Conservation (phyloP, 64 coral and sea anemone genomes). For the Porites lutea region DNA sequence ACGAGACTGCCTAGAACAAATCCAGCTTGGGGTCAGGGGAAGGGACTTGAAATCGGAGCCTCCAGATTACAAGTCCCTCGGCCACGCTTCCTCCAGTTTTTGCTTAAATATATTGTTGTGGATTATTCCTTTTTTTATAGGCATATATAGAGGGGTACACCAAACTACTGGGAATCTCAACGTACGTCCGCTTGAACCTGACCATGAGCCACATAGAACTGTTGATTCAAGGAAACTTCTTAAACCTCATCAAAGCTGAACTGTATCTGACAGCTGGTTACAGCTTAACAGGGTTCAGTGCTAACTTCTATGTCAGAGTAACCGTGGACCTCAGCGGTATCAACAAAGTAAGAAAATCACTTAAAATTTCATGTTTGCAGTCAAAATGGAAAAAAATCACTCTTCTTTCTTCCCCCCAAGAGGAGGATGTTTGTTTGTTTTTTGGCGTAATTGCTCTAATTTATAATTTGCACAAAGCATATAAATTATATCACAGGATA, state of each 20-base stretch:
- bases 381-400: background rate
- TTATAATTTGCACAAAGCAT: no score
- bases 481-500: no score
- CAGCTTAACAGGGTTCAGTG: conserved; percentile 30
- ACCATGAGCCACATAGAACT: conserved; percentile 86
- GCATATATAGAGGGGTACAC: conserved; percentile 94
- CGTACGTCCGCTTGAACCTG: conserved; percentile 88
- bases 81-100: no score
- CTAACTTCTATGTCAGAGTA: conserved; percentile 88
- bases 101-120: no score
- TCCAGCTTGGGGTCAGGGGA: no score
- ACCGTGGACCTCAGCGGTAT: conserved; percentile 82
- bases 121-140: conserved; percentile 17
- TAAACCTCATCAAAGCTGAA: conserved; percentile 93
- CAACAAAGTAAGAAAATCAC: conserved; percentile 69
- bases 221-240: conserved; percentile 84
- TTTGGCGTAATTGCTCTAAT: no score
- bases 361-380: no score
- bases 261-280: conserved; percentile 86
- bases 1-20: no score
- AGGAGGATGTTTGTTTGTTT: no score
- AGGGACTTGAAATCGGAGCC: no score
- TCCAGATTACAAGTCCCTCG: no score
- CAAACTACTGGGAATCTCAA: conserved; percentile 76
- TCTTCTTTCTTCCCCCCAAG: no score